phyloP scores from a whole-genome alignment of 2,113 vertebrate genomes.

The Ceyx melanurus region DNA sequence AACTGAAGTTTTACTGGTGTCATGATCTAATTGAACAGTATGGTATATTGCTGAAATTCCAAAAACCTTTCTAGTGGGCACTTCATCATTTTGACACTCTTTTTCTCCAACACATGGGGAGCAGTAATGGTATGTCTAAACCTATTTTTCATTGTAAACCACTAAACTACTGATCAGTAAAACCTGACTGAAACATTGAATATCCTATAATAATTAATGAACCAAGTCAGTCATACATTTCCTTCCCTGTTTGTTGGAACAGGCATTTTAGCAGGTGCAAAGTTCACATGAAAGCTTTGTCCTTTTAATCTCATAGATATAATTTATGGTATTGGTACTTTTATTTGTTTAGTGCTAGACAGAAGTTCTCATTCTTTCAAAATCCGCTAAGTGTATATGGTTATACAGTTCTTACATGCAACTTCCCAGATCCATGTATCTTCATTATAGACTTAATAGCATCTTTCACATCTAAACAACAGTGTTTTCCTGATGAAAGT shows the following conservation, averaged over 20 bases:
- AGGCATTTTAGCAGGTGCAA: background rate
- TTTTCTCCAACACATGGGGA: background rate
- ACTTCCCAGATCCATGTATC: background rate
- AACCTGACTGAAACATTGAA: background rate
- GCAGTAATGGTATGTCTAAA: background rate
- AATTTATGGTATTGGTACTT: background rate
- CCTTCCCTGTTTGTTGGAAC: background rate
- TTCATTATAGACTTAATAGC: background rate
- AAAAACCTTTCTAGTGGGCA: background rate
- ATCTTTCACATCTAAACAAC: background rate
- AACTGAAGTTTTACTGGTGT: background rate
- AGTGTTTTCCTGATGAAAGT: background rate
- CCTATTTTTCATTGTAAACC: background rate
- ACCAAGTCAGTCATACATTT: background rate
- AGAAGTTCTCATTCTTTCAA: background rate
- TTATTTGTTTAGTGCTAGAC: background rate
- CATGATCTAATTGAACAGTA: background rate
- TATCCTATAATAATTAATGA: background rate
- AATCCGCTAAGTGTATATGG: background rate
- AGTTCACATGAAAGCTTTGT: background rate
- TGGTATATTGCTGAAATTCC: background rate
- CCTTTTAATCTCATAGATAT: background rate
- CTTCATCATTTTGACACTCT: conserved; percentile 4
- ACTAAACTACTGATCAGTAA: background rate
- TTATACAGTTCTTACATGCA: background rate